These are phyloP conservation scores for Erebia ligea DNA, from an alignment of 2,888 invertebrate species.

Conservation along the genomic window DNA sequence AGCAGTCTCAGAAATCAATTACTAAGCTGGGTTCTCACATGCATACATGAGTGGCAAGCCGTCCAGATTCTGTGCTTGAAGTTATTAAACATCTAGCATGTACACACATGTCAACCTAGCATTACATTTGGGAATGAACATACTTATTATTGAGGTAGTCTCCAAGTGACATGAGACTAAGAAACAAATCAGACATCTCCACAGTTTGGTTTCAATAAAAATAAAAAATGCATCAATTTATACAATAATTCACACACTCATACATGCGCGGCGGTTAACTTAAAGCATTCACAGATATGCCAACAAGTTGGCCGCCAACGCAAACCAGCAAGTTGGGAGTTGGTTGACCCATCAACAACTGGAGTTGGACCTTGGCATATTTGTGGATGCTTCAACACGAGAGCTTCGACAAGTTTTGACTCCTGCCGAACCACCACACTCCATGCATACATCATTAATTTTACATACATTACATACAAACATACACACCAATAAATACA, in stretches of 20 bases:
- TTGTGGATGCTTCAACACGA: constrained; percentile 40
- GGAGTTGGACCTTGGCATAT: not conserved
- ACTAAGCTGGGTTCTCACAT: constrained; percentile 54
- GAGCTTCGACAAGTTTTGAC: constrained; percentile 38
- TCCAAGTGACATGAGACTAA: constrained; percentile 62
- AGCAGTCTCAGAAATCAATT: constrained; percentile 76
- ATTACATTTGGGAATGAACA: constrained; percentile 64
- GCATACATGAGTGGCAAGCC: not conserved
- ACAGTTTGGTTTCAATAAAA: constrained; percentile 61
- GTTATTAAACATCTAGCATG: not conserved
- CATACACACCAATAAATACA: constrained; percentile 70
- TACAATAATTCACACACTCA: constrained; percentile 53
- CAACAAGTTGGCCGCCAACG: not conserved
- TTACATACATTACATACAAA: constrained; percentile 1
- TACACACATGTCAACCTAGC: not conserved
- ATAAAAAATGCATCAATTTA: constrained; percentile 77
- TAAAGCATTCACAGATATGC: constrained; percentile 11
- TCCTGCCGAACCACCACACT: constrained; percentile 55
- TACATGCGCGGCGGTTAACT: constrained; percentile 52
- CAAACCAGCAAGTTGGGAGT: not conserved
- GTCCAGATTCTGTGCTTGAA: not conserved
- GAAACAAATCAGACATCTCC: constrained; percentile 44
- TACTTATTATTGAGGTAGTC: constrained; percentile 65
- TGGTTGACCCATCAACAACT: not conserved
- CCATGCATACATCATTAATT: constrained; percentile 40